Base-by-base conservation (phyloP, 2,888 invertebrate species). In the Oscheius sp. region DNA sequence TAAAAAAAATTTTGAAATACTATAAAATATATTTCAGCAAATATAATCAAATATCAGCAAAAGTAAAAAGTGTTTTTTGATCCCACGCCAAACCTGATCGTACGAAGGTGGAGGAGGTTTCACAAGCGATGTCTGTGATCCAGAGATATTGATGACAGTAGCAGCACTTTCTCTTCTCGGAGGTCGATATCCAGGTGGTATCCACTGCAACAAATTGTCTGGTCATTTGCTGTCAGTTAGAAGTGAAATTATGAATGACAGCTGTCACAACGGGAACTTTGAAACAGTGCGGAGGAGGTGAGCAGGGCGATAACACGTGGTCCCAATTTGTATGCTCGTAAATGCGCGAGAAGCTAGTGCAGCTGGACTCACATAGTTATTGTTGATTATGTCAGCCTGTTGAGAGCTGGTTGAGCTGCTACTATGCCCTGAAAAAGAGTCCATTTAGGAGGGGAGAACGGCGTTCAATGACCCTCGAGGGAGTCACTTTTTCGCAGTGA, bases 11-110 rank as follows among this genome's bases (percentile, higher is more conserved):
- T n/a, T n/a, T n/a, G n/a, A n/a, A n/a, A n/a, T n/a, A n/a, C n/a
- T n/a, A n/a, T n/a, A n/a, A n/a, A n/a, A n/a, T n/a, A n/a, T n/a
- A n/a, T n/a, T n/a, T n/a, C n/a, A n/a, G n/a, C n/a, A n/a, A n/a
- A n/a, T n/a, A n/a, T n/a, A n/a, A n/a, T n/a, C n/a, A n/a, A n/a
- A n/a, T n/a, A n/a, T n/a, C n/a, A n/a, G n/a, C n/a, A n/a, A n/a
- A n/a, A n/a, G n/a, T n/a, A n/a, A n/a, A n/a, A n/a, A n/a, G n/a
- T n/a, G n/a, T n/a, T n/a, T n/a, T n/a, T n/a, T n/a, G n/a, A n/a
- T n/a, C n/a, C n/a, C n/a, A 50, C 50, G 1, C 2, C 33, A 30
- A 36, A 75, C 73, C 68, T 76, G 76, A 24, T 77, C 76, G 62
- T 77, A 77, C 2, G 68, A 49, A 0, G 76, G 76, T 8, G 74